Conservation (phyloP, 2,888 invertebrate species). For the Aspidiotus destructor region DNA sequence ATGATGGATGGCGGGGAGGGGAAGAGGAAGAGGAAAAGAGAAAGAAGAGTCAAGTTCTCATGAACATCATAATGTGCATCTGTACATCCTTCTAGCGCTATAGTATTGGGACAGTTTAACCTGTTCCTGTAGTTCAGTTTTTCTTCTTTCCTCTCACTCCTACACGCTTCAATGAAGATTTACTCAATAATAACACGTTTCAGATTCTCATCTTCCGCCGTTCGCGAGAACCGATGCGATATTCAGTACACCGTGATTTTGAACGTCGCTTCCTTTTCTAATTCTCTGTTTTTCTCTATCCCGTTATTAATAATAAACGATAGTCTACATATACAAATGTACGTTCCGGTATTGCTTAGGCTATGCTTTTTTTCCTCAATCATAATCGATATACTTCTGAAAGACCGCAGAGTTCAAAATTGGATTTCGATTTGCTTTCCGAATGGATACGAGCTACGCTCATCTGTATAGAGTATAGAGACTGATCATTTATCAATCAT, state of each 20-base stretch:
- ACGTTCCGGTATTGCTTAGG: neutral
- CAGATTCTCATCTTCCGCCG: conserved; percentile 19
- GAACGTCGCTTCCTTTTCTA: neutral
- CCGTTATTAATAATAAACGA: neutral
- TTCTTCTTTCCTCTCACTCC: neutral
- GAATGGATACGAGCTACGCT: too few species aligned
- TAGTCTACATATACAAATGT: too few species aligned
- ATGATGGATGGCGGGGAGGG: neutral
- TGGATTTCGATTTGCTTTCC: too few species aligned
- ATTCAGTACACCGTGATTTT: neutral
- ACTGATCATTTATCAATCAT: too few species aligned
- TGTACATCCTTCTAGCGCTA: conserved; percentile 7
- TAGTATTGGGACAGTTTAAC: conserved; percentile 16
- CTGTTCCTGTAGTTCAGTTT: conserved; percentile 25
- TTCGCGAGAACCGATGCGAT: conserved; percentile 23
- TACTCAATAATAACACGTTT: conserved; percentile 28
- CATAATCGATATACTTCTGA: neutral
- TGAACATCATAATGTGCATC: neutral
- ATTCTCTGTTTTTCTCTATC: neutral
- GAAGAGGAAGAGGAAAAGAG: neutral
- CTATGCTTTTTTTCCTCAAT: neutral
- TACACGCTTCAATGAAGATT: conserved; percentile 29
- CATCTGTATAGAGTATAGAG: too few species aligned
- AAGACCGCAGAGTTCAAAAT: too few species aligned
- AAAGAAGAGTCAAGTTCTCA: conserved; percentile 5